Percentiles rank a stretch among this genome's conserved stretches.
These are phyloP conservation scores for Cygnus atratus DNA, from an alignment of 2,113 vertebrate genomes.

Conservation along the genomic window DNA sequence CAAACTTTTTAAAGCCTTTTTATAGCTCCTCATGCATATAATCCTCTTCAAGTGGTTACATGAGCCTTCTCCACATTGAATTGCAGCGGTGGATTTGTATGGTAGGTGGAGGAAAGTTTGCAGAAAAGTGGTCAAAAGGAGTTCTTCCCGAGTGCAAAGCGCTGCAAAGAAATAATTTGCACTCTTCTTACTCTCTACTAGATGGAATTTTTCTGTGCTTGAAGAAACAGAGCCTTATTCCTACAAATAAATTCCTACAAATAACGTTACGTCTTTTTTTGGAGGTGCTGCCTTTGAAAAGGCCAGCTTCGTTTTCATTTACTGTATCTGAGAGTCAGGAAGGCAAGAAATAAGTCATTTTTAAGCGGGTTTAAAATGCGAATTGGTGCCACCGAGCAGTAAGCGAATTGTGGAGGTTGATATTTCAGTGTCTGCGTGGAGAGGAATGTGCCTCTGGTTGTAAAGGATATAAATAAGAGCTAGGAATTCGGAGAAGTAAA, in stretches of 20 bases:
- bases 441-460: neutral
- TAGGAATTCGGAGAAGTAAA: neutral
- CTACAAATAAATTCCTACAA: accelerated
- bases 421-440: accelerated
- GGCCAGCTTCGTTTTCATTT: neutral
- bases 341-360: neutral
- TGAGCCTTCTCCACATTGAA: accelerated
- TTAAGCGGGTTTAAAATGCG: neutral
- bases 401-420: accelerated
- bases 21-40: neutral
- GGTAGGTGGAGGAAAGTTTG: neutral
- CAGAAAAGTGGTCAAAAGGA: neutral
- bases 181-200: neutral
- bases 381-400: neutral
- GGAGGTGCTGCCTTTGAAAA: neutral
- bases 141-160: neutral
- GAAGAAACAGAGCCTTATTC: accelerated
- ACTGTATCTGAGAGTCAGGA: neutral
- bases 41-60: neutral
- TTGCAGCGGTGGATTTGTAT: neutral
- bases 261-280: neutral
- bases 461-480: neutral
- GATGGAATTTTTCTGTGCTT: neutral
- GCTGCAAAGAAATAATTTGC: too few species aligned
- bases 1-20: neutral